Conservation (phyloP, 2,797 vertebrate species). For the Rachycentron canadum region DNA sequence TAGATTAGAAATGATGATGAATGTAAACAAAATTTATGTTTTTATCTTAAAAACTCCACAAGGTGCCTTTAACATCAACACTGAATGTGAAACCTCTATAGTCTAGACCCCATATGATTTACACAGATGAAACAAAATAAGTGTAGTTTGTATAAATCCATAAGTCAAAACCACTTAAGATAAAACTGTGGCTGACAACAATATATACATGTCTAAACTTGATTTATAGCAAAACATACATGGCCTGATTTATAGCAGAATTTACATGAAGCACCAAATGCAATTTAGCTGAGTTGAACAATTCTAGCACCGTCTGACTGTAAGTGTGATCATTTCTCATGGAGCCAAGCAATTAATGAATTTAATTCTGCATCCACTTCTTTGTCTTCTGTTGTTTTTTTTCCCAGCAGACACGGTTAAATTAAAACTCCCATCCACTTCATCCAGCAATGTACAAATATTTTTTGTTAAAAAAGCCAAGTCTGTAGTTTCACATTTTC, state of each 20-base stretch:
- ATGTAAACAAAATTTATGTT: background rate
- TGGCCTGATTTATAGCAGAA: background rate
- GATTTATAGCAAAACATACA: background rate
- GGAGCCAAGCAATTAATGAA: background rate
- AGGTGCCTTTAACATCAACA: background rate
- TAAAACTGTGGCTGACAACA: background rate
- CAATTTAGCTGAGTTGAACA: constrained; percentile 10
- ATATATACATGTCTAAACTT: background rate
- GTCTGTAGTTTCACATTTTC: background rate
- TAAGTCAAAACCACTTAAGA: background rate
- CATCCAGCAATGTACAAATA: background rate
- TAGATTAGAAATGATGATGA: background rate
- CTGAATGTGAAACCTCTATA: background rate
- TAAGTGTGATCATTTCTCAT: constrained; percentile 11
- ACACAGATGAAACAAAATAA: background rate
- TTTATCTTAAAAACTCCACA: background rate
- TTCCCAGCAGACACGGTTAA: background rate
- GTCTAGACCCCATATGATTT: background rate
- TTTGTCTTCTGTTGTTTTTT: background rate
- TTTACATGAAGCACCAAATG: constrained; percentile 1
- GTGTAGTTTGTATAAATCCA: background rate
- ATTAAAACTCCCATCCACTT: background rate
- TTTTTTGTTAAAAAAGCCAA: background rate
- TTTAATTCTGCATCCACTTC: background rate
- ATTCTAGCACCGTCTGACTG: constrained; percentile 1